These are phyloP conservation scores for Centropyge bicolor DNA, from an alignment of 2,797 vertebrate species.

Conservation along the genomic window DNA sequence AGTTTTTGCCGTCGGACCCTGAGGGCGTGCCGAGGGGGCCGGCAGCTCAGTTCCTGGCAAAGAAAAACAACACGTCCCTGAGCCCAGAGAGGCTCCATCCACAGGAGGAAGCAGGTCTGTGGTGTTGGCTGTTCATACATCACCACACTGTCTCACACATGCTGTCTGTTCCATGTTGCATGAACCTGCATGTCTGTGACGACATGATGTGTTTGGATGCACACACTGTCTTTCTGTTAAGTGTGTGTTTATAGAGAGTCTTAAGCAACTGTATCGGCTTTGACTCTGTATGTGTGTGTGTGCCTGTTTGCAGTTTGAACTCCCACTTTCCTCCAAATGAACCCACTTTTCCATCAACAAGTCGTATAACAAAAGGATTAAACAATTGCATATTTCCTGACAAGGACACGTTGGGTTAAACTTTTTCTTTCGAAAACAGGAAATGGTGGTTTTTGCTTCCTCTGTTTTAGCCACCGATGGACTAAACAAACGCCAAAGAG, in stretches of 20 bases:
- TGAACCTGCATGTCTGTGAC: too few species aligned
- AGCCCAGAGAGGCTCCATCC: background rate
- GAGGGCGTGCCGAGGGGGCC: background rate
- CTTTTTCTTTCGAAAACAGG: background rate
- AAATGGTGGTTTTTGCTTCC: background rate
- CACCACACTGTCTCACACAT: too few species aligned
- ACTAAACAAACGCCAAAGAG: background rate
- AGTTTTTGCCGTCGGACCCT: constrained; percentile 14
- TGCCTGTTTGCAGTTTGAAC: background rate
- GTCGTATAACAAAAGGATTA: background rate
- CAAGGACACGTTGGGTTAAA: too few species aligned
- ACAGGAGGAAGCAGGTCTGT: background rate
- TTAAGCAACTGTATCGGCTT: background rate
- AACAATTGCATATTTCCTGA: background rate
- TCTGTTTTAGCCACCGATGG: background rate
- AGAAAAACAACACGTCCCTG: background rate
- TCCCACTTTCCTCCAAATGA: background rate
- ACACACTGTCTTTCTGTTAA: too few species aligned
- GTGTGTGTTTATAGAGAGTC: too few species aligned
- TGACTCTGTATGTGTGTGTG: background rate
- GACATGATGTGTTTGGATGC: too few species aligned
- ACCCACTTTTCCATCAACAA: background rate
- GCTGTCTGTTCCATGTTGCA: too few species aligned
- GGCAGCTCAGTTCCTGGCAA: background rate
- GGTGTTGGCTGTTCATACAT: background rate